Base-by-base conservation (phyloP, 1,140 invertebrate genomes). In the Brachionus plicatilis region DNA sequence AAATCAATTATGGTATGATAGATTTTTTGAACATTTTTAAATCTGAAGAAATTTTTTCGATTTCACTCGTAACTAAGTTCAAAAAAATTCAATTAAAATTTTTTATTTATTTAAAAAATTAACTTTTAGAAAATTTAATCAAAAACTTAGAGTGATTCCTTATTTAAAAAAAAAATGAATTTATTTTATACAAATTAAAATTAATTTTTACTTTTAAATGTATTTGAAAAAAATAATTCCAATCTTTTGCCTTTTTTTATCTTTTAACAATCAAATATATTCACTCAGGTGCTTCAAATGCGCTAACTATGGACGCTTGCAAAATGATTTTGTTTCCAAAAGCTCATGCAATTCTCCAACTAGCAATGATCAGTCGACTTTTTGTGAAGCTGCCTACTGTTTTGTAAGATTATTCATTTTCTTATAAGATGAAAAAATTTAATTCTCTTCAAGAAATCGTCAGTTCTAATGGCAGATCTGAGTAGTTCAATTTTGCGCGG, bases 311-410 rank as follows among this genome's bases (percentile, higher is more conserved):
- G 43, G 43, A 12, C 17, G 72, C 4, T 11, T 27, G 14, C 20
- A 29, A 29, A 76, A 76, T 50, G 72, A 76, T 76, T 76, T 50
- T 33, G 43, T 76, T 47, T 76, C 11, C 20, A 76, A 53, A 50
- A 47, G 3, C 2, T 27, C 43, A 12, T 76, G 72, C 43, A 50
- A 29, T 29, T 1, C 6, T 12, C 72, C 72, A 76, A 50, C 41
- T 24, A 50, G 17, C 0, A 27, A 2, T 27, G 72, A 76, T 11
- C 72, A 76, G 43, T n/a, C 72, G 27, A 24, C 27, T 27, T 27
- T 9, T 53, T 76, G 72, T 50, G 72, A 76, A 29, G 43, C 43
- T 33, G n/a, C 43, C 14, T 76, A 76, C 47, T 76, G 72, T 17
- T 76, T 76, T 24, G 72, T 76, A 76, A 76, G 1, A 14, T 37